Evolutionary conservation across 2,888 invertebrate genomes (phyloP), one percentile per base, ranked within the genome.

Genomic region (Harpalus rubripes): DNA sequence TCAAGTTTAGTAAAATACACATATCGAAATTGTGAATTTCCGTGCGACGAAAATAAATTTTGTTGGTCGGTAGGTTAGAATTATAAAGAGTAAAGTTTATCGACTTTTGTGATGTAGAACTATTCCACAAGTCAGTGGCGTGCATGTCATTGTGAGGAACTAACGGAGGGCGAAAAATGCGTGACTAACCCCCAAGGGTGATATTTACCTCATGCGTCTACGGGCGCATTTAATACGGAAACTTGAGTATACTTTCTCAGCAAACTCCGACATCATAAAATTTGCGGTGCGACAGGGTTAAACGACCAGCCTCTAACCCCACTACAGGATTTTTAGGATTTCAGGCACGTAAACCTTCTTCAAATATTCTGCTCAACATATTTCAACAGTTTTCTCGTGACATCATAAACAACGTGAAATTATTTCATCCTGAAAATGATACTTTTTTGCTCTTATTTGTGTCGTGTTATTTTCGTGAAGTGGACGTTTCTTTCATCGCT

Each of bases 171-270:
- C 0, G 61, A 80, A 41, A 80, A 80, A 61, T 63, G 63, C 63
- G 63, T 80, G 44, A 58, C 22, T 58, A 15, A 65, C 41, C 16
- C 81, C 65, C 81, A 10, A n/a, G 81, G 81, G 81, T 81, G 65
- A 65, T 65, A 81, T 81, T 65, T 65, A 65, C 41, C 18, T 41
- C 52, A 39, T 61, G 39, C 16, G 41, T 65, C 81, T 65, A 81
- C 44, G 41, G 61, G 63, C 59, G 44, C 65, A 44, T 81, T 81
- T 81, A 81, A 81, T 81, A 81, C 81, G 81, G 63, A 81, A 81
- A 81, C 81, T 81, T 81, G 81, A 52, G 65, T 65, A 81, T 65
- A 65, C 44, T 65, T 81, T 65, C 44, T 41, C 44, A 16, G 44
- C 56, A 65, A 41, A 80, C 52, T 80, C 63, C 22, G 65, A 41